Percentiles rank a stretch among this genome's conserved stretches.
These are phyloP conservation scores for Physella acuta DNA, from an alignment of 1,140 invertebrate genomes.

Conservation along the genomic window DNA sequence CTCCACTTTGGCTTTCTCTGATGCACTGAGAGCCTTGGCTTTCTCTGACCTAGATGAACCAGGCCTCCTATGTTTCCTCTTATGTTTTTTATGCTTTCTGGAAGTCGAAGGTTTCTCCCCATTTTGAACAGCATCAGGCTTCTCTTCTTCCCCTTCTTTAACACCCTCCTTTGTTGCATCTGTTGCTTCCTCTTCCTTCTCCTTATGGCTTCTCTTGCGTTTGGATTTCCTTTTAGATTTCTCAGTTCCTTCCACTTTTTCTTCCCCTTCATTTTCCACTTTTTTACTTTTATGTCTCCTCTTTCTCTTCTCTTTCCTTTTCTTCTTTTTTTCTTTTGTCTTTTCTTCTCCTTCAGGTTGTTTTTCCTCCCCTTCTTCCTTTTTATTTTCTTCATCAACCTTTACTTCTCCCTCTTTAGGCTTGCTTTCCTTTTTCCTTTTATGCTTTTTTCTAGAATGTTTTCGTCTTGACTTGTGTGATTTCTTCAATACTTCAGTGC, in stretches of 20 bases:
- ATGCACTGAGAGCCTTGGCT: constrained; percentile 15
- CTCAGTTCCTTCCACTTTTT: constrained; percentile 18
- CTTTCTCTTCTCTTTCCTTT: constrained; percentile 31
- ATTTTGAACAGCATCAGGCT: constrained; percentile 20
- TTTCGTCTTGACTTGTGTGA: constrained; percentile 16
- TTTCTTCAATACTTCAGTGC: constrained; percentile 1
- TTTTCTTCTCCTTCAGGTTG: constrained; percentile 18
- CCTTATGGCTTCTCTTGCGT: constrained; percentile 28
- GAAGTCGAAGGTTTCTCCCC: constrained; percentile 19
- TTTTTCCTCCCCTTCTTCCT: constrained; percentile 20
- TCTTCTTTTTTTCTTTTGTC: constrained; percentile 29
- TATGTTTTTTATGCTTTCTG: constrained; percentile 24
- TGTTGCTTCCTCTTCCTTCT: neutral
- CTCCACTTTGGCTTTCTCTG: constrained; percentile 12
- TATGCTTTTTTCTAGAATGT: constrained; percentile 15
- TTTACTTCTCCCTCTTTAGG: constrained; percentile 2
- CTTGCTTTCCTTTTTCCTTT: constrained; percentile 26
- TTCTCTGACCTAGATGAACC: constrained; percentile 19
- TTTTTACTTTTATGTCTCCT: constrained; percentile 25
- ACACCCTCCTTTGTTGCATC: constrained; percentile 15
- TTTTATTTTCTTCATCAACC: constrained; percentile 13
- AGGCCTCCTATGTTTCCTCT: constrained; percentile 24
- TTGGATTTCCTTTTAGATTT: constrained; percentile 26
- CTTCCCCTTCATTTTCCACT: constrained; percentile 4
- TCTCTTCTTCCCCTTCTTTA: neutral